A percentile compares a stretch with the other conserved stretches of the same genome.
Evolutionary conservation across 2,797 vertebrate species (phyloP).

Genomic region (Vultur gryphus): DNA sequence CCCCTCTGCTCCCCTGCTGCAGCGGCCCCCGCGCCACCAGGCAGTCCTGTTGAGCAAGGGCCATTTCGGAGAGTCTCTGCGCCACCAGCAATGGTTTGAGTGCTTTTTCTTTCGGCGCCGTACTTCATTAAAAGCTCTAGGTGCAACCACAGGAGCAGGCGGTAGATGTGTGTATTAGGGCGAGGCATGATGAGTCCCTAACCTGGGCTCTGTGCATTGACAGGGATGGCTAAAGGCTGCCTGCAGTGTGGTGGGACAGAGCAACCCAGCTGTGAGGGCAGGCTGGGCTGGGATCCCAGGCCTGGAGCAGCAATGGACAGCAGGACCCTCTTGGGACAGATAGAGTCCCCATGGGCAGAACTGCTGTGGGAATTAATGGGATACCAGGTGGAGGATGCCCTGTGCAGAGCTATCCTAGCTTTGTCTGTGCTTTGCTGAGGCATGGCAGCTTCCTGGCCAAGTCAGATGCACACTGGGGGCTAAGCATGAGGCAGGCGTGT

Average conservation of each 20-base stretch:
- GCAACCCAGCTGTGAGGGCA: background rate
- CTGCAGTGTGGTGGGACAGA: background rate
- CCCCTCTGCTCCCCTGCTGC: background rate
- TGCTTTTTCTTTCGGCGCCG: background rate
- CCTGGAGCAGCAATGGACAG: background rate
- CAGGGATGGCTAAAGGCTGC: background rate
- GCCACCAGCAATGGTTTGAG: accelerated
- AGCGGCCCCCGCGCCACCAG: background rate
- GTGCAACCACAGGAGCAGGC: background rate
- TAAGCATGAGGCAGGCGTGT: background rate
- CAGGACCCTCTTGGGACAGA: background rate
- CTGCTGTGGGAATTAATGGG: background rate
- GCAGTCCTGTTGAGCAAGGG: background rate
- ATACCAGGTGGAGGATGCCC: background rate
- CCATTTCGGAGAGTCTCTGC: background rate
- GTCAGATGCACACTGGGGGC: background rate
- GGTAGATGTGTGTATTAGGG: accelerated
- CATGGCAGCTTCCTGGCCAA: background rate
- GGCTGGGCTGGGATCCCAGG: background rate
- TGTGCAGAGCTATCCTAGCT: background rate
- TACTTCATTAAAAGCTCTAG: background rate
- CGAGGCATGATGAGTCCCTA: background rate
- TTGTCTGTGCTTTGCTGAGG: background rate
- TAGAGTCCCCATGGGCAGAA: background rate
- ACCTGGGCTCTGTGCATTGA: accelerated